Evolutionary conservation across 2,888 invertebrate species (phyloP).

Genomic region (Epinotia demarniana): DNA sequence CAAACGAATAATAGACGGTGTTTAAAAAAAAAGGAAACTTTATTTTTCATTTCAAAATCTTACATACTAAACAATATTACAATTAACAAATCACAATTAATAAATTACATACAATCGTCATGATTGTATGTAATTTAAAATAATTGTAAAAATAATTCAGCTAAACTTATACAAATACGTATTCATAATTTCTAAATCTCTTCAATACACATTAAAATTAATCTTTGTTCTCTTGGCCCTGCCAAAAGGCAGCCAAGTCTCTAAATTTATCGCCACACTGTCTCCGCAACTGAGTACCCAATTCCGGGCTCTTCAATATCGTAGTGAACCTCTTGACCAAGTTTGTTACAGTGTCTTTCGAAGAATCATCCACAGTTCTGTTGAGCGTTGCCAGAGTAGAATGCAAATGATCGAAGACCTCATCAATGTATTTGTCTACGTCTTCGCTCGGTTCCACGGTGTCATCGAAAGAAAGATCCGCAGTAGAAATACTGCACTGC

Average conservation of each 20-base stretch:
- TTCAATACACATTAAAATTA: background rate
- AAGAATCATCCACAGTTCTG: slow-evolving; percentile 54
- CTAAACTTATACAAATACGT: background rate
- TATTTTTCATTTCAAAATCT: background rate
- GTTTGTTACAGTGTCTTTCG: slow-evolving; percentile 69
- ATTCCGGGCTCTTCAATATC: slow-evolving; percentile 62
- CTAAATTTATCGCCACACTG: slow-evolving; percentile 69
- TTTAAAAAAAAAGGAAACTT: background rate
- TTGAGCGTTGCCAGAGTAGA: slow-evolving; percentile 53
- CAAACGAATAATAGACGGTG: too few relatives aligned
- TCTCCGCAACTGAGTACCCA: slow-evolving; percentile 62
- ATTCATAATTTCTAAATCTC: background rate
- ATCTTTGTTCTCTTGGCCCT: slow-evolving; percentile 48
- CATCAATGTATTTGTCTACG: slow-evolving; percentile 71
- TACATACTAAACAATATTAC: background rate
- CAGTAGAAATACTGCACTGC: slow-evolving; percentile 70
- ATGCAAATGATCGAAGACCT: slow-evolving; percentile 70
- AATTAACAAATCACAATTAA: background rate
- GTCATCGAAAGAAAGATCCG: slow-evolving; percentile 72
- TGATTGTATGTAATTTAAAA: too few relatives aligned
- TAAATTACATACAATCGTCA: background rate
- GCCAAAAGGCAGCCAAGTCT: slow-evolving; percentile 76
- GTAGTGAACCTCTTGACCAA: slow-evolving; percentile 72
- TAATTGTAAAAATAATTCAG: background rate
- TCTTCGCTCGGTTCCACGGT: slow-evolving; percentile 62